Conservation (phyloP, 2,888 invertebrate genomes). For the Diogma glabrata region DNA sequence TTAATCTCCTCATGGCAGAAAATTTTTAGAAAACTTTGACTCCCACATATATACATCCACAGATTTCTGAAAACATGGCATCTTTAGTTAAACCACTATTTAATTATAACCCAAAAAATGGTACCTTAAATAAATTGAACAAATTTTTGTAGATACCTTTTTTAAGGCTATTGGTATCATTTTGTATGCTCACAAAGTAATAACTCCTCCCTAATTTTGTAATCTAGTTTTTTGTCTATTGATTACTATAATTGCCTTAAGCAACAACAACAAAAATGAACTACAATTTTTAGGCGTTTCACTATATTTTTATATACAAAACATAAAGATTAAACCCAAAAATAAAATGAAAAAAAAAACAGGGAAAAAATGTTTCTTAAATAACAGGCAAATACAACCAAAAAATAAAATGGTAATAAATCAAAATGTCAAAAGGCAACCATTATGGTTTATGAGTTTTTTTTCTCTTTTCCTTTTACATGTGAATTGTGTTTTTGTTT, state of each 20-base stretch:
- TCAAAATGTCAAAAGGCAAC: slow-evolving; percentile 11
- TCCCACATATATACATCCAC: too few species aligned
- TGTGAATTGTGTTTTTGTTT: background rate
- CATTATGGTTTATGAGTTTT: slow-evolving; percentile 8
- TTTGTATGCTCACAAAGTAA: too few species aligned
- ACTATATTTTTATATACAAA: too few species aligned
- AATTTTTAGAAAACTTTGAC: too few species aligned
- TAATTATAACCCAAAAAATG: too few species aligned
- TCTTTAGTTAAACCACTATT: too few species aligned
- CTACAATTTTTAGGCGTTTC: slow-evolving; percentile 8
- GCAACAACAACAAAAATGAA: slow-evolving; percentile 4
- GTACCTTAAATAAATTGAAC: too few species aligned
- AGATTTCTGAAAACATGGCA: too few species aligned
- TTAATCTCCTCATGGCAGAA: too few species aligned
- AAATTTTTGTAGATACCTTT: too few species aligned
- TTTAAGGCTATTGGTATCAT: too few species aligned
- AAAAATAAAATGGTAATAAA: slow-evolving; percentile 5
- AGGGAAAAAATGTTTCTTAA: slow-evolving; percentile 5
- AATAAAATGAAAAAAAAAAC: slow-evolving; percentile 2
- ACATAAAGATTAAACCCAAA: slow-evolving; percentile 6
- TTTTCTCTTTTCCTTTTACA: slow-evolving; percentile 7
- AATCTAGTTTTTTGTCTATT: slow-evolving; percentile 7
- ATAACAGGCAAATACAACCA: slow-evolving; percentile 4
- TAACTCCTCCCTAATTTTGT: slow-evolving; percentile 8
- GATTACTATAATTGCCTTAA: background rate